A percentile compares a stretch with the other conserved stretches of the same genome.
Conservation (phyloP, 2,113 vertebrate species). For the Xiphophorus hellerii region DNA sequence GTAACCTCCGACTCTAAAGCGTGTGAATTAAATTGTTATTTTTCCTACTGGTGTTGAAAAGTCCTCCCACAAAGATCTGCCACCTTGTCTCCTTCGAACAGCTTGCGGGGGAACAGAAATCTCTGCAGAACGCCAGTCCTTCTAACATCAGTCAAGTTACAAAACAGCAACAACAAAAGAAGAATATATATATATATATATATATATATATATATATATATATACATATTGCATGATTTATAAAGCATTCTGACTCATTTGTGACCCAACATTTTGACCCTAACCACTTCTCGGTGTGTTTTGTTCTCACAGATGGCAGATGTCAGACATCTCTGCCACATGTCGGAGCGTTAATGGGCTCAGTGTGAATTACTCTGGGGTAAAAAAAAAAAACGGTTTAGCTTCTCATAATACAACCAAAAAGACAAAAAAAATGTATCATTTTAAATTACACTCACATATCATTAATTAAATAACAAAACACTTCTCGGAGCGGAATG, state of each 20-base stretch:
- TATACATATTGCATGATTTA: neutral
- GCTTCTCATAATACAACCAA: neutral
- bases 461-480: neutral
- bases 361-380: conserved; percentile 2
- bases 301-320: conserved; percentile 1
- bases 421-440: neutral
- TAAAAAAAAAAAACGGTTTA: neutral
- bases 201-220: too few relatives aligned
- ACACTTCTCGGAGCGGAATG: neutral
- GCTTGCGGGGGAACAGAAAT: neutral
- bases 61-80: neutral
- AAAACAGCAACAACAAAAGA: neutral
- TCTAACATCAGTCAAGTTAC: neutral
- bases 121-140: neutral
- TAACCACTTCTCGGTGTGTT: conserved; percentile 10
- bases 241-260: conserved; percentile 5
- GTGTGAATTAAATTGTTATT: neutral
- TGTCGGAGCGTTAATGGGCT: neutral
- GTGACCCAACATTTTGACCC: neutral
- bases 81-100: neutral
- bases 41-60: neutral
- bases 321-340: neutral
- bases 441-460: conserved; percentile 14
- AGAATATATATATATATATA: too few relatives aligned
- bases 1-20: neutral